phyloP scores from a whole-genome alignment of 2,113 vertebrate species.

The Protobothrops flavoviridis region DNA sequence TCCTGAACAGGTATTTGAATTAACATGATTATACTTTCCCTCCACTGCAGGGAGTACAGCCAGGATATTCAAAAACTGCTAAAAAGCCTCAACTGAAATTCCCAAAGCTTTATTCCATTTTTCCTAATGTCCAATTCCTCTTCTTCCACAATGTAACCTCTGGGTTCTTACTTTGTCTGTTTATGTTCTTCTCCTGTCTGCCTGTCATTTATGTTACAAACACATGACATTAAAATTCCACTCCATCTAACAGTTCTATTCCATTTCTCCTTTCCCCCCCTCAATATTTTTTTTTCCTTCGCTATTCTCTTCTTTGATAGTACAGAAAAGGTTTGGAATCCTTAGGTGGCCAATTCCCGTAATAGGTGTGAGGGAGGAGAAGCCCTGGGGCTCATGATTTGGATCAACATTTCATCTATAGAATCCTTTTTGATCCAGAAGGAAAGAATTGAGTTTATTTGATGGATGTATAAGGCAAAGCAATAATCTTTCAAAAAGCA shows the following conservation, averaged over 20 bases:
- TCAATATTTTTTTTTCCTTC: background rate
- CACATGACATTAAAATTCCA: background rate
- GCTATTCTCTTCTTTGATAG: background rate
- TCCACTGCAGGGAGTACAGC: background rate
- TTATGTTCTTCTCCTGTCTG: background rate
- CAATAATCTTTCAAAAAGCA: background rate
- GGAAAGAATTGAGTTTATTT: background rate
- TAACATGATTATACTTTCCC: background rate
- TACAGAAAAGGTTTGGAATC: background rate
- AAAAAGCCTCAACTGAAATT: background rate
- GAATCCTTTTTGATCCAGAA: background rate
- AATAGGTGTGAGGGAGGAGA: background rate
- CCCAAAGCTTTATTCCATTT: background rate
- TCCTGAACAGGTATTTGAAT: background rate
- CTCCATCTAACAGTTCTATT: background rate
- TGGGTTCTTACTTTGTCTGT: background rate
- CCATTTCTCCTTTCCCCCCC: background rate
- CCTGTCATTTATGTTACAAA: background rate
- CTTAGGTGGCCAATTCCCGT: background rate
- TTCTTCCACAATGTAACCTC: background rate
- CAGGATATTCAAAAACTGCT: constrained; percentile 1
- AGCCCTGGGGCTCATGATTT: background rate
- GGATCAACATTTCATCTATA: background rate
- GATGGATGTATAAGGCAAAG: background rate
- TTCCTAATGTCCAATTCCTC: background rate